Conservation (phyloP, 2,888 invertebrate species). For the Mythimna impura region DNA sequence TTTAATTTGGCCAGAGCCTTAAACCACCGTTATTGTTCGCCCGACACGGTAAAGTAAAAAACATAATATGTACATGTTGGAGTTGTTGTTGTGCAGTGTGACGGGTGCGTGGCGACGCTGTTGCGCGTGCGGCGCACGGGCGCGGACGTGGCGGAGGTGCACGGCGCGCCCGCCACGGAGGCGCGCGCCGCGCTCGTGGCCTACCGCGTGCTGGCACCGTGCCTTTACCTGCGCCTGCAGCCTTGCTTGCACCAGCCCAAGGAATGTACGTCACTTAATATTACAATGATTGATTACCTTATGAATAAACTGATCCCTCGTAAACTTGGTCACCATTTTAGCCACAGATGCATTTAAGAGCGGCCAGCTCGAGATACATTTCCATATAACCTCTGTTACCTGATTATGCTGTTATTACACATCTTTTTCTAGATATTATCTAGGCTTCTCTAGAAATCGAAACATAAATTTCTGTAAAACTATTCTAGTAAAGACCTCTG, state of each 20-base stretch:
- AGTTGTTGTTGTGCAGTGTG: conserved; percentile 64
- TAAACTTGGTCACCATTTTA: background rate
- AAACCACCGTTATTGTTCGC: no score
- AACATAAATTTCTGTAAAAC: no score
- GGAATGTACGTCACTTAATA: conserved; percentile 21
- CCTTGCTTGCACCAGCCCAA: conserved; percentile 60
- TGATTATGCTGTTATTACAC: no score
- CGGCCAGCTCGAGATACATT: no score
- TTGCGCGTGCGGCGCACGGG: conserved; percentile 66
- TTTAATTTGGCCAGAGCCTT: no score
- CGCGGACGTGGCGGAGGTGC: conserved; percentile 52
- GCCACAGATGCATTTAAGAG: background rate
- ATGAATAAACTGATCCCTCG: background rate
- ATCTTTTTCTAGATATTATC: no score
- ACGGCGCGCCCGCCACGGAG: conserved; percentile 53
- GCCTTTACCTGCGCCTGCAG: conserved; percentile 70
- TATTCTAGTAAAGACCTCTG: no score
- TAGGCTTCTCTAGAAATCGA: no score
- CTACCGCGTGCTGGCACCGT: conserved; percentile 81
- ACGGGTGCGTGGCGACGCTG: conserved; percentile 78
- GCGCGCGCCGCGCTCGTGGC: conserved; percentile 74
- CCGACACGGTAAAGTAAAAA: no score
- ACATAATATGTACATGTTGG: background rate
- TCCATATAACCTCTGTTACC: no score
- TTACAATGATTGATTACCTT: background rate